A percentile compares a stretch with the other conserved stretches of the same genome.
phyloP scores from a whole-genome alignment of 1,140 invertebrate genomes.

The Phocides pigmalion region DNA sequence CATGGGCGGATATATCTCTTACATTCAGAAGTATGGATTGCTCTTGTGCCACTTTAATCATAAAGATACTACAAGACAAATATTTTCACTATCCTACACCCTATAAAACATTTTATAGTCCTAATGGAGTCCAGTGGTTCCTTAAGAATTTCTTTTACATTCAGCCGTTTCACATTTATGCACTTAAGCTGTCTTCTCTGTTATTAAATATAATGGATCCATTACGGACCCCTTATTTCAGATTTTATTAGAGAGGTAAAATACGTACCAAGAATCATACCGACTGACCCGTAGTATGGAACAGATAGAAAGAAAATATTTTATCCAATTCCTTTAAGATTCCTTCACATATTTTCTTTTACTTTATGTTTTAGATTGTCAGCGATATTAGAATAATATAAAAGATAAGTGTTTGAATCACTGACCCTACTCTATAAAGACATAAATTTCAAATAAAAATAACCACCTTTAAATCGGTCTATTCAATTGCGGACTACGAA shows the following conservation, averaged over 20 bases:
- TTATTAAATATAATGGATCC: constrained; percentile 37
- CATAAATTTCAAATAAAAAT: too few species aligned
- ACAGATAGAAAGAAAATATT: constrained; percentile 22
- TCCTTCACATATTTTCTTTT: constrained; percentile 11
- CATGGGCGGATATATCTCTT: too few species aligned
- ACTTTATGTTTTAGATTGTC: not conserved
- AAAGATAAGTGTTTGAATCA: too few species aligned
- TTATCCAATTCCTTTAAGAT: not conserved
- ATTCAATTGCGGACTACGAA: too few species aligned
- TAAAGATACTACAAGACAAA: not conserved
- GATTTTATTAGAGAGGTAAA: constrained; percentile 28
- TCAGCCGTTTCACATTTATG: constrained; percentile 13
- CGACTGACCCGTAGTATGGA: not conserved
- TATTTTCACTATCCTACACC: not conserved
- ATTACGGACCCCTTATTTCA: constrained; percentile 22
- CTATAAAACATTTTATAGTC: constrained; percentile 8
- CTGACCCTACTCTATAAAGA: too few species aligned
- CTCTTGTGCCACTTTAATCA: too few species aligned
- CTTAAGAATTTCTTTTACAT: constrained; percentile 5
- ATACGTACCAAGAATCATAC: not conserved
- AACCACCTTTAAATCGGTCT: too few species aligned
- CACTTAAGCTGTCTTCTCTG: constrained; percentile 15
- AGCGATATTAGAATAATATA: too few species aligned
- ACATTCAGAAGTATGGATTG: too few species aligned
- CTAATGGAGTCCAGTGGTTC: constrained; percentile 12